Conservation (phyloP, 2,797 vertebrate genomes). For the Aviceda cuculoides region DNA sequence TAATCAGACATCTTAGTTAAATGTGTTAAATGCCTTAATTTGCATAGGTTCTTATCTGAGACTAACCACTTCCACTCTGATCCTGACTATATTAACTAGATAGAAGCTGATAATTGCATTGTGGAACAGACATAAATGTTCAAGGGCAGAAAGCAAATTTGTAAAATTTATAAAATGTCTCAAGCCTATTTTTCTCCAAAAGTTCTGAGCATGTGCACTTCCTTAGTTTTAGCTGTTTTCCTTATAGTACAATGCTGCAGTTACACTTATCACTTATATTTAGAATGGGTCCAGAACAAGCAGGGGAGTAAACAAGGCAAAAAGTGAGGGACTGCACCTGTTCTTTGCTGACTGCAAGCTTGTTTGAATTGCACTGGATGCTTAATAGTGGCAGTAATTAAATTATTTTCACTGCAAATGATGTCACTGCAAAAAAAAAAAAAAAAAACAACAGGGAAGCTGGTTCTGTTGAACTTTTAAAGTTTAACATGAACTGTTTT, state of each 20-base stretch:
- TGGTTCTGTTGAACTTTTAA: neutral
- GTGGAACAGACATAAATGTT: neutral
- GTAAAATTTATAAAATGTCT: neutral
- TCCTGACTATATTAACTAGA: neutral
- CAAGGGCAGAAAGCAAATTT: neutral
- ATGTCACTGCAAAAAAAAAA: neutral
- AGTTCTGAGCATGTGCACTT: neutral
- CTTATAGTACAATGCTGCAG: neutral
- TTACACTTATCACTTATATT: neutral
- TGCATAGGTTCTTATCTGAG: neutral
- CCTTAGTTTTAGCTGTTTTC: neutral
- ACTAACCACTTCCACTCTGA: neutral
- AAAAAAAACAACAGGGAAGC: neutral
- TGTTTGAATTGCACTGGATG: neutral
- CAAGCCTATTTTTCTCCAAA: neutral
- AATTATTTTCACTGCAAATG: neutral
- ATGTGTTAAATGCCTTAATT: neutral
- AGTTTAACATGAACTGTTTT: neutral
- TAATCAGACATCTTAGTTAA: neutral
- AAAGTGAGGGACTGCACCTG: neutral
- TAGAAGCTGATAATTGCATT: neutral
- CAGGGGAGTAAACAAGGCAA: neutral
- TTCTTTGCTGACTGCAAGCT: neutral
- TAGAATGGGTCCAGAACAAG: neutral
- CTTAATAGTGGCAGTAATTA: neutral